Evolutionary conservation across 2,113 vertebrate species (phyloP).

Genomic region (Turnix velox): DNA sequence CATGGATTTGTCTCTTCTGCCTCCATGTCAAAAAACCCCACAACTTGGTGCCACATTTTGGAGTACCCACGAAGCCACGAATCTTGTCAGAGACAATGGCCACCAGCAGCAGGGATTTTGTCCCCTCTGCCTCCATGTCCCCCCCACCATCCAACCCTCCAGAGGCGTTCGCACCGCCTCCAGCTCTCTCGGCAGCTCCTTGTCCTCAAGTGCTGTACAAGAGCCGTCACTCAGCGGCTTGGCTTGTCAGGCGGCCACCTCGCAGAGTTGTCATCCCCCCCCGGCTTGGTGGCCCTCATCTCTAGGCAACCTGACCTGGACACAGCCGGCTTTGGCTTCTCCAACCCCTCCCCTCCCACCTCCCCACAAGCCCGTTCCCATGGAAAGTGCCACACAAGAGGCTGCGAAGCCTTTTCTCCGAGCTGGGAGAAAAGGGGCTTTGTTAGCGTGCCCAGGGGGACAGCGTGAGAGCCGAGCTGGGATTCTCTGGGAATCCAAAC

Average conservation of each 20-base stretch:
- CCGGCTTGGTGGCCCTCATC: constrained; percentile 72
- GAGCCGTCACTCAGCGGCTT: constrained; percentile 65
- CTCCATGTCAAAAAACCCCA: too few relatives aligned
- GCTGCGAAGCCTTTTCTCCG: constrained; percentile 85
- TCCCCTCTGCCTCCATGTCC: background rate
- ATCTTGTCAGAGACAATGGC: too few relatives aligned
- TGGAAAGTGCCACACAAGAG: constrained; percentile 84
- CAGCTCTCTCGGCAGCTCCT: constrained; percentile 39
- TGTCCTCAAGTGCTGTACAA: constrained; percentile 60
- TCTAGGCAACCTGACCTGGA: constrained; percentile 86
- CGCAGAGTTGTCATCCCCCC: constrained; percentile 34
- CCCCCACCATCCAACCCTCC: background rate
- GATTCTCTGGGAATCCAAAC: constrained; percentile 85
- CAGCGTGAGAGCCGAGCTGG: constrained; percentile 80
- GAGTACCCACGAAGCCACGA: too few relatives aligned
- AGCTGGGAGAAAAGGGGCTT: constrained; percentile 91
- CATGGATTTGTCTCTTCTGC: too few relatives aligned
- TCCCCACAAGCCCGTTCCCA: constrained; percentile 94
- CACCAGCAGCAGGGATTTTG: rapidly evolving
- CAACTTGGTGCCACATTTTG: too few relatives aligned
- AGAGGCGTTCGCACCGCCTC: background rate
- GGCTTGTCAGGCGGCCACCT: constrained; percentile 50
- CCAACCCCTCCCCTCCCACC: too few relatives aligned
- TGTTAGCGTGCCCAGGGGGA: constrained; percentile 92
- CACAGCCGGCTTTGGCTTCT: constrained; percentile 62